Evolutionary conservation across 1,140 invertebrate genomes (phyloP).

Genomic region (Fopius arisanus): DNA sequence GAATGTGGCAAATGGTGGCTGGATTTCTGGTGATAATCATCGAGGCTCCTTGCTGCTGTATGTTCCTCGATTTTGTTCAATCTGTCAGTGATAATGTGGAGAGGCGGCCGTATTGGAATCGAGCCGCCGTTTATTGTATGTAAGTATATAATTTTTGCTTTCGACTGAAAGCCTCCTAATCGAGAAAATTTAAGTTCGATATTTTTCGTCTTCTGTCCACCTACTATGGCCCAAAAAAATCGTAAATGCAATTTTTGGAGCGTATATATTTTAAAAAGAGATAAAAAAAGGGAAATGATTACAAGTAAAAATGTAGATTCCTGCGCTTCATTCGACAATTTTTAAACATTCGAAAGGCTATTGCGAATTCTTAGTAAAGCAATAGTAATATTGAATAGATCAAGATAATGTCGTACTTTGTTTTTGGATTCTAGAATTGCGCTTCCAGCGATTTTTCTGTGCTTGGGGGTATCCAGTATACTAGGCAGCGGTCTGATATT

Average conservation of each 20-base stretch:
- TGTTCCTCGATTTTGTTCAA: slow-evolving; percentile 93
- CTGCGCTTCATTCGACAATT: too few relatives aligned
- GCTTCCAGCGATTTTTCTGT: slow-evolving; percentile 80
- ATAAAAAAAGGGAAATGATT: too few relatives aligned
- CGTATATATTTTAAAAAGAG: too few relatives aligned
- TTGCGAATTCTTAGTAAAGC: too few relatives aligned
- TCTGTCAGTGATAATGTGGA: slow-evolving; percentile 83
- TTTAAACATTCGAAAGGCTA: too few relatives aligned
- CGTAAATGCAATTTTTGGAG: too few relatives aligned
- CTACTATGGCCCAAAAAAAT: too few relatives aligned
- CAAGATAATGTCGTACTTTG: not conserved
- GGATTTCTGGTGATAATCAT: slow-evolving; percentile 86
- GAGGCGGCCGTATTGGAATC: slow-evolving; percentile 86
- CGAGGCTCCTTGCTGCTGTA: slow-evolving; percentile 94
- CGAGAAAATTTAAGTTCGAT: too few relatives aligned
- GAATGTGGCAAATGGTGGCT: slow-evolving; percentile 88
- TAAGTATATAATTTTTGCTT: slow-evolving; percentile 67
- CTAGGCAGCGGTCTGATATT: slow-evolving; percentile 90
- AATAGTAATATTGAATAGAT: not conserved
- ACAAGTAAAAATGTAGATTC: too few relatives aligned
- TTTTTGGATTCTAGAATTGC: slow-evolving; percentile 69
- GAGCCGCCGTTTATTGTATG: slow-evolving; percentile 86
- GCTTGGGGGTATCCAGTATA: slow-evolving; percentile 77
- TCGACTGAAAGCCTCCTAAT: too few relatives aligned
- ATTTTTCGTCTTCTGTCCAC: too few relatives aligned